Evolutionary conservation across 2,113 vertebrate species (phyloP), one percentile per base, ranked within the genome.

Genomic region (Zosterops borbonicus): DNA sequence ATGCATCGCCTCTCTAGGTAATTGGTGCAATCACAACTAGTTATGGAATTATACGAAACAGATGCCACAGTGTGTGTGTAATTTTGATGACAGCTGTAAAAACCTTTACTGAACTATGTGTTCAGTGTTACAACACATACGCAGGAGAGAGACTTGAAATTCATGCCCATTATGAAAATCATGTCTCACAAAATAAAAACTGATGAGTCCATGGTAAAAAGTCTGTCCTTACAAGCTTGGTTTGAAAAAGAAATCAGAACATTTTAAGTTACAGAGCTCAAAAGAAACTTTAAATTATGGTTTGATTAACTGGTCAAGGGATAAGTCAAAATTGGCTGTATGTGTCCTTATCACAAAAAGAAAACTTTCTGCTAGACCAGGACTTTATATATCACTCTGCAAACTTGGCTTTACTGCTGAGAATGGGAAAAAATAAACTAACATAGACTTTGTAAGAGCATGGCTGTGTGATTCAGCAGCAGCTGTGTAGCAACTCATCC

Each of bases 21-120:
- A 93, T 73, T 64, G 85, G 39, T 56, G 64, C 71, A 92, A 87
- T 96, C 73, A 81, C 52, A 60, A 79, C 50, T 82, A 84, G 62
- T 84, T 95, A 94, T 31, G 78, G 67, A 97, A 86, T 94, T 81
- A 95, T 52, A 74, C 56, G 55, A 90, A 95, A 89, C 0, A 78
- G 39, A 88, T 70, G 55, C 0, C 4, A 59, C 46, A 70, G 50
- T 37, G 41, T 53, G 83, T 35, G 23, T 67, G 53, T 73, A 90
- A 90, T 91, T 94, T 68, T 79, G 83, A 74, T 73, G 93, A 87
- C 68, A 94, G 90, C 71, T 78, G 71, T 92, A 58, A 87, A 92
- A 89, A 78, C 42, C 93, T 93, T 80, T 49, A 42, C 62, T 63
- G 88, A 88, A 81, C 42, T 77, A 65, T 0, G 14, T 58, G 49